Evolutionary conservation across 2,888 invertebrate genomes (phyloP).

Genomic region (Mystacides longicornis): DNA sequence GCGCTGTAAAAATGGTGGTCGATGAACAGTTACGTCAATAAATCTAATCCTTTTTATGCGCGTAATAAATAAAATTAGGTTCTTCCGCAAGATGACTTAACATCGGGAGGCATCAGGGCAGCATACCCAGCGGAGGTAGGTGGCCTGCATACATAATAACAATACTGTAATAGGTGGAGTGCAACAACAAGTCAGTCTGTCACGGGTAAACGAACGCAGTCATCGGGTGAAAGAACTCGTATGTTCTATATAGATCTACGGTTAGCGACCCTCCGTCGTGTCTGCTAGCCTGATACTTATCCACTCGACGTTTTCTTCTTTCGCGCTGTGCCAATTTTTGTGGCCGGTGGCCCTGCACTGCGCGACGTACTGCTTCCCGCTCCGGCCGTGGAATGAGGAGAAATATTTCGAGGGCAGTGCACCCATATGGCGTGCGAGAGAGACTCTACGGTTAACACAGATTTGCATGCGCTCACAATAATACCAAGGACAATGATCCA

Average conservation of each 20-base stretch:
- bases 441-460: too few species aligned
- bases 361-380: background rate
- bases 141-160: background rate
- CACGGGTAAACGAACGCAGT: slow-evolving; percentile 25
- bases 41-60: background rate
- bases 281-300: slow-evolving; percentile 15
- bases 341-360: slow-evolving; percentile 8
- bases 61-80: background rate
- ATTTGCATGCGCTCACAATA: too few species aligned
- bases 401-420: too few species aligned
- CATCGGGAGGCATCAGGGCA: slow-evolving; percentile 11
- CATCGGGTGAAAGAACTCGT: slow-evolving; percentile 26
- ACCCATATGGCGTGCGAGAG: too few species aligned
- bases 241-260: slow-evolving; percentile 25
- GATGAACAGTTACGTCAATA: background rate
- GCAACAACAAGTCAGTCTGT: slow-evolving; percentile 10
- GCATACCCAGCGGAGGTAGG: slow-evolving; percentile 1
- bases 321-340: slow-evolving; percentile 11
- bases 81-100: slow-evolving; percentile 11
- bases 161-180: background rate
- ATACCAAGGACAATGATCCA: too few species aligned
- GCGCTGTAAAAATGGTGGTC: too few species aligned
- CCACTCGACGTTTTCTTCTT: slow-evolving; percentile 5
- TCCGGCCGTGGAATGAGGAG: too few species aligned
- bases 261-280: slow-evolving; percentile 27